phyloP scores from a whole-genome alignment of 2,797 vertebrate species.

The Distichodus sexfasciatus region DNA sequence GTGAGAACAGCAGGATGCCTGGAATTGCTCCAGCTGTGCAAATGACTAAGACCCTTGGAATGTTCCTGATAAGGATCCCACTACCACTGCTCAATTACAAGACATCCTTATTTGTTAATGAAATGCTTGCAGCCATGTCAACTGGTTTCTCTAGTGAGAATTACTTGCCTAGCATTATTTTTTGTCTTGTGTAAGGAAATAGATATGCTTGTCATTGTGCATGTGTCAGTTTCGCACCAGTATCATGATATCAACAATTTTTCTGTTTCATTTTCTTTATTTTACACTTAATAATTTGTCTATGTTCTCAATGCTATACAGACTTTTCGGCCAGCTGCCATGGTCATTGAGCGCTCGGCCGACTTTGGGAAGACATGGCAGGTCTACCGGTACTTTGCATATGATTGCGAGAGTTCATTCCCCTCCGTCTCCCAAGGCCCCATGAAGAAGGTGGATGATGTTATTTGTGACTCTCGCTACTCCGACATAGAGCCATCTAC shows the following conservation, averaged over 20 bases:
- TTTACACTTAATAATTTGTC: background rate
- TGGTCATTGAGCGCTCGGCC: conserved; percentile 92
- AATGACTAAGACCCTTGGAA: conserved; percentile 36
- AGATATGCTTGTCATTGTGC: too few species aligned
- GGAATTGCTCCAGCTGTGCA: conserved; percentile 46
- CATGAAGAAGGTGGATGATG: conserved; percentile 93
- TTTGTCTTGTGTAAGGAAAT: too few species aligned
- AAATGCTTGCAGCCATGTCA: background rate
- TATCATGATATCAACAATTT: too few species aligned
- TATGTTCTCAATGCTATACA: conserved; percentile 48
- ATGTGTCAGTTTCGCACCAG: too few species aligned
- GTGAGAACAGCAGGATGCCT: conserved; percentile 43
- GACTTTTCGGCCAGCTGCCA: conserved; percentile 94
- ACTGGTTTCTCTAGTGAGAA: background rate
- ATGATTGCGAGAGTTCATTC: conserved; percentile 92
- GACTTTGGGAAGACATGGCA: conserved; percentile 92
- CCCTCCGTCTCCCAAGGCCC: conserved; percentile 82
- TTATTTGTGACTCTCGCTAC: conserved; percentile 94
- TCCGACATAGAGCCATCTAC: conserved; percentile 97
- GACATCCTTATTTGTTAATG: background rate
- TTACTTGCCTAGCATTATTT: too few species aligned
- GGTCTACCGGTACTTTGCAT: conserved; percentile 94
- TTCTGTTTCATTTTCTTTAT: background rate
- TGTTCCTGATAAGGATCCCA: conserved; percentile 36
- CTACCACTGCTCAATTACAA: conserved; percentile 8